phyloP scores from a whole-genome alignment of 2,797 vertebrate genomes.

The Fringilla coelebs region DNA sequence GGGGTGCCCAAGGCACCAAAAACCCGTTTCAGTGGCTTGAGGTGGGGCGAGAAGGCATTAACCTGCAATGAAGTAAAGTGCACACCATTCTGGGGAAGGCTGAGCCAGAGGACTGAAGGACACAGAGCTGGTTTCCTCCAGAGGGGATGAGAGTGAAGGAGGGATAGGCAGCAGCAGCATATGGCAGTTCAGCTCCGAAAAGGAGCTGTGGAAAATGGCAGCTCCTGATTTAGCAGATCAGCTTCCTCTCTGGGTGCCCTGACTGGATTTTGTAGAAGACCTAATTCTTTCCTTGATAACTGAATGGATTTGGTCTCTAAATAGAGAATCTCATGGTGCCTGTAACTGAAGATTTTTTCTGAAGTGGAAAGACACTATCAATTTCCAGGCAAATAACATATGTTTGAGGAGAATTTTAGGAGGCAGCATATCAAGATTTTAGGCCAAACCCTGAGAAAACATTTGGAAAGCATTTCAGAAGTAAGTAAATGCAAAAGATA shows the following conservation, averaged over 20 bases:
- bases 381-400: conserved; percentile 38
- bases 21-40: not conserved
- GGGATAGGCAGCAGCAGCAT: not conserved
- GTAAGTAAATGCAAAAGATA: not conserved
- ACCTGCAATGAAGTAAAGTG: not conserved
- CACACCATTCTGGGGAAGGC: not conserved
- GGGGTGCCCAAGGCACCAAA: not conserved
- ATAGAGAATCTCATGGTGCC: not conserved
- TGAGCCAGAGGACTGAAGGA: not conserved
- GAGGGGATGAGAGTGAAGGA: not conserved
- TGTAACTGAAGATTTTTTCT: conserved; percentile 3
- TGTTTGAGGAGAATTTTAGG: conserved; percentile 16
- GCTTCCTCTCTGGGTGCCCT: not conserved
- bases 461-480: conserved; percentile 33
- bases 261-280: not conserved
- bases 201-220: not conserved
- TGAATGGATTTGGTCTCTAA: conserved; percentile 19
- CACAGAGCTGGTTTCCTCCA: not conserved
- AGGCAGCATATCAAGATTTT: conserved; percentile 10
- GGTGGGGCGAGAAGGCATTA: not conserved
- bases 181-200: not conserved
- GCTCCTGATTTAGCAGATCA: not conserved
- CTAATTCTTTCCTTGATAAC: conserved; percentile 6
- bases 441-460: conserved; percentile 2
- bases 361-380: not conserved